Evolutionary conservation across 2,113 vertebrate species (phyloP), one percentile per base, ranked within the genome.

Genomic region (Nycticebus coucang): DNA sequence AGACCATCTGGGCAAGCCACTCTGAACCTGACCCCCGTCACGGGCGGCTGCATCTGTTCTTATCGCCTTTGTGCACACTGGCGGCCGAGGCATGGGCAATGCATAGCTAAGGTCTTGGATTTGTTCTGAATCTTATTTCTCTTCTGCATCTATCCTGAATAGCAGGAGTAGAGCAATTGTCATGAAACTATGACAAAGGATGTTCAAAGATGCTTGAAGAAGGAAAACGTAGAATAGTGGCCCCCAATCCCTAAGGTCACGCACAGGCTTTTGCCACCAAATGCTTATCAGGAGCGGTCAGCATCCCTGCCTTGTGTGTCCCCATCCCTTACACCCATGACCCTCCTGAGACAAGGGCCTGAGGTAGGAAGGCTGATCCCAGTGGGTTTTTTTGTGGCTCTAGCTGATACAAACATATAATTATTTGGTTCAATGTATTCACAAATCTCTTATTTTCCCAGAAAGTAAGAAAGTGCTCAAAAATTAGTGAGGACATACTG

Each of bases 371-470:
- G 33, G 53, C 30, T 75, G 66, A 30, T 5, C 50, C n/a, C 37
- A 66, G 0, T 13, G 21, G 11, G 28, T 10, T 35, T 75, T 81
- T 50, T 30, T 41, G 66, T 92, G 81, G 68, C 37, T 69, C 14
- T 2, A n/a, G 13, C 57, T 91, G 66, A 74, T 72, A n/a, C 35
- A 90, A 62, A 53, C 30, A 26, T 75, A 60, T 69, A 53, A 85
- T 93, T 87, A 85, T 90, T 94, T 91, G 94, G 72, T 74, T 82
- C 88, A 91, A 93, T 88, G n/a, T 77, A 59, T n/a, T 41, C 59
- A 62, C 14, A 45, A 35, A 22, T 53, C 64, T 91, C 75, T 96
- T 88, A 82, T 53, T 95, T 94, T 91, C 41, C 50, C 93, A 24
- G 53, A 89, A 88, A 95, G 41, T 53, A 50, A 94, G 33, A 11